Percentiles rank a stretch among this genome's conserved stretches.
phyloP scores from a whole-genome alignment of 1,140 invertebrate species.

The Oscheius sp. region DNA sequence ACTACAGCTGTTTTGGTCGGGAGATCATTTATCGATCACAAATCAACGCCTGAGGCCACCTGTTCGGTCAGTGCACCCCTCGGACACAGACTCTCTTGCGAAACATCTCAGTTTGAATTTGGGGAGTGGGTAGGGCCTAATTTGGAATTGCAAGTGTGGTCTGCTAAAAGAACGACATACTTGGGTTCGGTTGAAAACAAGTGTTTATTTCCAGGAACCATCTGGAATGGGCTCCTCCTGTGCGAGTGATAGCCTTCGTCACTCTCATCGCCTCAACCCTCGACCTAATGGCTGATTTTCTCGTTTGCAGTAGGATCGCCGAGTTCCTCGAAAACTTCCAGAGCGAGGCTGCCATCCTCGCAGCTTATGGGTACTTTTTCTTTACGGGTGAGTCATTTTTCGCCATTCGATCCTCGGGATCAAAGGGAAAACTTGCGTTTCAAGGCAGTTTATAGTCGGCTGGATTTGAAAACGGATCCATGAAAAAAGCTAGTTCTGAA shows the following conservation, averaged over 20 bases:
- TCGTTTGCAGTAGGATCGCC: constrained; percentile 51
- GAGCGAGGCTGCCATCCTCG: constrained; percentile 48
- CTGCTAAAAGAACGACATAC: no score
- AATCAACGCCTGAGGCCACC: no score
- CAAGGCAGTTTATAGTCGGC: background rate
- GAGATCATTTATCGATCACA: no score
- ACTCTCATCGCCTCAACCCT: constrained; percentile 58
- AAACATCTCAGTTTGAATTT: no score
- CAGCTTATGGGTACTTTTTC: constrained; percentile 60
- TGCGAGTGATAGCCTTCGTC: constrained; percentile 56
- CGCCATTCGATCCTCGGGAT: no score
- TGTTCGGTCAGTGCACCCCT: no score
- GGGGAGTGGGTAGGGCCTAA: no score
- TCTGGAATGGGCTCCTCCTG: constrained; percentile 59
- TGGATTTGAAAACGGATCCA: background rate
- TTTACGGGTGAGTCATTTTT: constrained; percentile 47
- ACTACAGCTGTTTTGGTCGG: no score
- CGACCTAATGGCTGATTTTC: constrained; percentile 58
- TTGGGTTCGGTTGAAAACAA: no score
- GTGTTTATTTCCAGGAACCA: constrained; percentile 42
- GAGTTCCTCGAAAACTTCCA: constrained; percentile 59
- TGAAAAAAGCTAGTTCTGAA: no score
- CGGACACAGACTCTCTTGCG: no score
- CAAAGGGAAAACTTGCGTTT: background rate
- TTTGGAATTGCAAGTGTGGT: no score